Evolutionary conservation across 2,797 vertebrate genomes (phyloP).

Genomic region (Merluccius polli): DNA sequence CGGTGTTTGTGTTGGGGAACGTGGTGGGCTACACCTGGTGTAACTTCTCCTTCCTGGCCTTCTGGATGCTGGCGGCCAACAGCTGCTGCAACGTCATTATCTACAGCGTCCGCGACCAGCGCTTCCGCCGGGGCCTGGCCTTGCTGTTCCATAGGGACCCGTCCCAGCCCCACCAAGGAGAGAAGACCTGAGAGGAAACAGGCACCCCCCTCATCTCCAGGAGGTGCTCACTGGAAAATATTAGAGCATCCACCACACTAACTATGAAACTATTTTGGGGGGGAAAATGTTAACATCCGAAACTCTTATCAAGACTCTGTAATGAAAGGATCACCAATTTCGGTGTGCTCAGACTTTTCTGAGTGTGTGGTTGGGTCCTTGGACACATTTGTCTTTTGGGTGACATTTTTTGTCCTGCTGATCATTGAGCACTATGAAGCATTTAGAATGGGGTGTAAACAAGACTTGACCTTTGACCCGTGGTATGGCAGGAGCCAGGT

Average conservation of each 20-base stretch:
- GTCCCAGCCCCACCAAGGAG: conserved; percentile 45
- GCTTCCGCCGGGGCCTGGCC: conserved; percentile 77
- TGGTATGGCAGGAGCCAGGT: conserved; percentile 2
- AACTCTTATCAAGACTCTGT: too few relatives aligned
- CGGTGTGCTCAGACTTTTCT: too few relatives aligned
- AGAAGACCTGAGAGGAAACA: conserved; percentile 56
- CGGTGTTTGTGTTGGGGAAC: conserved; percentile 79
- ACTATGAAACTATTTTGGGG: too few relatives aligned
- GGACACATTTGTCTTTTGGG: too few relatives aligned
- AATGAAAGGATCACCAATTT: too few relatives aligned
- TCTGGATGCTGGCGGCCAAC: conserved; percentile 82
- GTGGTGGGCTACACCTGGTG: conserved; percentile 82
- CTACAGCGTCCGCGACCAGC: conserved; percentile 78
- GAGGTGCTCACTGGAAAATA: too few relatives aligned
- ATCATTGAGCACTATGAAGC: too few relatives aligned
- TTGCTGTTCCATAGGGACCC: conserved; percentile 72
- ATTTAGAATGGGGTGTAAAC: neutral
- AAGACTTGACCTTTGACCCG: neutral
- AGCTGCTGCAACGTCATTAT: conserved; percentile 85
- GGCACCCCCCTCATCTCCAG: too few relatives aligned
- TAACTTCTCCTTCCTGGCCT: conserved; percentile 82
- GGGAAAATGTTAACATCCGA: too few relatives aligned
- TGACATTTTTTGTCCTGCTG: too few relatives aligned
- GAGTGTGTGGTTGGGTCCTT: too few relatives aligned
- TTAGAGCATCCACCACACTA: too few relatives aligned